Conservation (phyloP, 2,113 vertebrate species). For the Chaenogobius annularis region DNA sequence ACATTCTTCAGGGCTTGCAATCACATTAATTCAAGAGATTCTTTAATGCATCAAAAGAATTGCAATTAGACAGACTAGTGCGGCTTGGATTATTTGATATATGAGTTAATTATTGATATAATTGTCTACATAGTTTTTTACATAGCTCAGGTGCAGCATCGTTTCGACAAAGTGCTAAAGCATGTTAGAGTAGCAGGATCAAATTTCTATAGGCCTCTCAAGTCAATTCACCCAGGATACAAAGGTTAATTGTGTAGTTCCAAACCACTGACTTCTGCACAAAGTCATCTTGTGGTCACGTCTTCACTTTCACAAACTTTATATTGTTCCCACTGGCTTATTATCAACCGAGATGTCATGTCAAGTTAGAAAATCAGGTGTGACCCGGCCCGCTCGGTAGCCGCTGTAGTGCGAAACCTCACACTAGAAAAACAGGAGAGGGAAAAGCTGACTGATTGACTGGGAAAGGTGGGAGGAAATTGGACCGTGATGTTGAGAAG, state of each 20-base stretch:
- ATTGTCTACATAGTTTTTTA: neutral
- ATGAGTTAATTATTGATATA: too few relatives aligned
- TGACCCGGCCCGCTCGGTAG: conserved; percentile 61
- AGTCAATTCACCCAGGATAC: conserved; percentile 2
- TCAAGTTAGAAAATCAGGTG: conserved; percentile 39
- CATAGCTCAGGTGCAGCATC: neutral
- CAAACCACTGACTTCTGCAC: neutral
- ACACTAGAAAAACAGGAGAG: conserved; percentile 59
- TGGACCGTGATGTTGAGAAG: conserved; percentile 17
- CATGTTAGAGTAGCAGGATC: neutral
- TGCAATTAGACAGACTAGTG: too few relatives aligned
- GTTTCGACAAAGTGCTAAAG: neutral
- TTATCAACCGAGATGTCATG: conserved; percentile 32
- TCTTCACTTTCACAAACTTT: conserved; percentile 2
- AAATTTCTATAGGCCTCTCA: conserved; percentile 1
- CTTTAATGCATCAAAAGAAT: too few relatives aligned
- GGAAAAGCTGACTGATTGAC: conserved; percentile 38
- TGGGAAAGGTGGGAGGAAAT: conserved; percentile 45
- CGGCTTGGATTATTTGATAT: too few relatives aligned
- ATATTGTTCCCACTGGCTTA: conserved; percentile 12
- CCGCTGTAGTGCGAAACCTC: conserved; percentile 50
- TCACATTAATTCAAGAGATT: too few relatives aligned
- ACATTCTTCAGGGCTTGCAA: too few relatives aligned
- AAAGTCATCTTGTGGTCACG: conserved; percentile 7
- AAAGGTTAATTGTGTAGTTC: neutral